These are phyloP conservation scores for Dromas ardeola DNA, from an alignment of 2,113 vertebrate species.

Conservation along the genomic window DNA sequence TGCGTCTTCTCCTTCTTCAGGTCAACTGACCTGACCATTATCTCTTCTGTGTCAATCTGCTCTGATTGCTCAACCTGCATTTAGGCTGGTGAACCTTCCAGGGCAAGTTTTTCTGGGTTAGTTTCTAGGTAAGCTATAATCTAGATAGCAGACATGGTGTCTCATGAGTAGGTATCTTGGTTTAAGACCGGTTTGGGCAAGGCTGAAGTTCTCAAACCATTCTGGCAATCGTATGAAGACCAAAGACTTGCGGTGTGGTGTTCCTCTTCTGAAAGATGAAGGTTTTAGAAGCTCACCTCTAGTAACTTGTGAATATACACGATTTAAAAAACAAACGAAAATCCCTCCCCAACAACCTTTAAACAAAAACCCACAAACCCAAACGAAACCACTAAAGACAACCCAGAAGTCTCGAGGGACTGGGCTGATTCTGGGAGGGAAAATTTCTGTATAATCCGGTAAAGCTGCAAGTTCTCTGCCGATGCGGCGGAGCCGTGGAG, in stretches of 20 bases:
- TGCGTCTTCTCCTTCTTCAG: not conserved
- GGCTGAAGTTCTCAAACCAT: not conserved
- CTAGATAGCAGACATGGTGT: not conserved
- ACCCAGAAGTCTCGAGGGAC: not conserved
- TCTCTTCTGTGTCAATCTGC: not conserved
- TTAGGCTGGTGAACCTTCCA: not conserved
- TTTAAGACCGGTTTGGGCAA: not conserved
- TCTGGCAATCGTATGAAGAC: not conserved
- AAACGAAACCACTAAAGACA: not conserved
- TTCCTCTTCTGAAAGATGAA: not conserved
- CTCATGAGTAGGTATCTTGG: not conserved
- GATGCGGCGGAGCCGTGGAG: rapidly evolving
- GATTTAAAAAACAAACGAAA: not conserved
- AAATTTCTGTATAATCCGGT: rapidly evolving
- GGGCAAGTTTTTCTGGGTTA: not conserved
- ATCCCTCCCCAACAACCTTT: not conserved
- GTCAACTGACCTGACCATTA: not conserved
- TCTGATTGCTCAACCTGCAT: not conserved
- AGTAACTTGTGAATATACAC: not conserved
- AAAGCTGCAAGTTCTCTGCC: rapidly evolving
- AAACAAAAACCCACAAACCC: not conserved
- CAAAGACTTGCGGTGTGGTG: not conserved
- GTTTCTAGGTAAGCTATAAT: not conserved
- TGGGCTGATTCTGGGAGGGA: not conserved
- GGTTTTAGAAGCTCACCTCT: not conserved